Evolutionary conservation across 2,797 vertebrate species (phyloP), one percentile per base, ranked within the genome.

Genomic region (Myotis pilosus): DNA sequence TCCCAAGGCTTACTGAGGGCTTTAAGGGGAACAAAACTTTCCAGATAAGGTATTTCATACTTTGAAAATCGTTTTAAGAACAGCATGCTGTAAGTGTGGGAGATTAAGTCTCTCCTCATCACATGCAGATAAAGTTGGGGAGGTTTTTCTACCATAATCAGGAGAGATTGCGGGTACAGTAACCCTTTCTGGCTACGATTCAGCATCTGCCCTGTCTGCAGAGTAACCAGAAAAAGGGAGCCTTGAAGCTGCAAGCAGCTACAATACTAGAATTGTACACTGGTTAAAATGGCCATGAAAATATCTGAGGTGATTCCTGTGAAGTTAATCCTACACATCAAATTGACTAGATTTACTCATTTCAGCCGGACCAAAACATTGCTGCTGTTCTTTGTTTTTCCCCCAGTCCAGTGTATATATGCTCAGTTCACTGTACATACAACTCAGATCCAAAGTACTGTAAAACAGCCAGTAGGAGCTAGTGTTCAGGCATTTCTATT

Each of bases 31-130:
- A 71, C 41, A 72, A 96, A 94, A 97, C 87, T 91, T 97, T 85
- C 79, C 49, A 91, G 94, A 72, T 97, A 96, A 97, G 28, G n/a
- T 82, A 97, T 89, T 94, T 97, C 94, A 71, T 87, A 95, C 4
- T 79, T 94, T 84, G 80, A 97, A 97, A 97, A 96, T 93, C 19
- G 91, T 95, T 92, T 96, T 94, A 88, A 96, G 92, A 97, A 95
- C 72, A 96, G 95, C 41, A 90, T 97, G 92, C 85, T 94, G 2
- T 74, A 96, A 89, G 38, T 84, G 72, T 96, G 94, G 41, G 57
- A 79, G 81, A 94, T 96, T 93, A 95, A 94, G 90, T 97, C 89
- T 81, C 10, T 47, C 87, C 86, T 44, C 13, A 36, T 83, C 96
- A 87, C 82, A 87, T 64, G 71, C 89, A 91, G 79, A 91, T 85